phyloP scores from a whole-genome alignment of 2,113 vertebrate species.

The Romanogobio albipinnatus region DNA sequence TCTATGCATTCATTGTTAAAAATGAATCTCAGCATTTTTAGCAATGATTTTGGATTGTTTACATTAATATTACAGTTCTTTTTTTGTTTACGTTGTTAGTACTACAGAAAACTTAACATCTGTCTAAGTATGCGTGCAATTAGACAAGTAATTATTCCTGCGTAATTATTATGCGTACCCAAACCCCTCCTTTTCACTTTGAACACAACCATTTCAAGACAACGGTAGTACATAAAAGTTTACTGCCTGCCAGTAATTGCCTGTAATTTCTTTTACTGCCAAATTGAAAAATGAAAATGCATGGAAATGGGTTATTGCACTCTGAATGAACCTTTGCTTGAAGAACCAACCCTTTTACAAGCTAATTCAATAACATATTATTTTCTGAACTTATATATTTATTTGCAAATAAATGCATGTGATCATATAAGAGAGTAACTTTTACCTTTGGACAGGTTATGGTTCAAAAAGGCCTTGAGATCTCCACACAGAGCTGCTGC shows the following conservation, averaged over 20 bases:
- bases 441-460: slow-evolving; percentile 60
- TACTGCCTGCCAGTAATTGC: slow-evolving; percentile 7
- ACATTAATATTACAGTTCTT: not conserved
- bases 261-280: not conserved
- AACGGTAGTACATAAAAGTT: not conserved
- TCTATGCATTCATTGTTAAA: not conserved
- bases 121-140: not conserved
- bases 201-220: not conserved
- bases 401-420: not conserved
- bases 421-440: not conserved
- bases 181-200: not conserved
- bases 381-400: not conserved
- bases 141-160: not conserved
- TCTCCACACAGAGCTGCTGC: slow-evolving; percentile 57
- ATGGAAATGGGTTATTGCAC: not conserved
- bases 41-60: not conserved
- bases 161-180: too few species aligned
- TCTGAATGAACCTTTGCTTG: not conserved
- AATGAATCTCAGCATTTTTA: not conserved
- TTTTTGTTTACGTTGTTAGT: not conserved
- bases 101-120: not conserved
- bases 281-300: not conserved
- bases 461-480: slow-evolving; percentile 60
- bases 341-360: not conserved
- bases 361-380: not conserved